Percentiles rank a stretch among this genome's conserved stretches.
phyloP scores from a whole-genome alignment of 2,113 vertebrate genomes.

The Thryonomys swinderianus region DNA sequence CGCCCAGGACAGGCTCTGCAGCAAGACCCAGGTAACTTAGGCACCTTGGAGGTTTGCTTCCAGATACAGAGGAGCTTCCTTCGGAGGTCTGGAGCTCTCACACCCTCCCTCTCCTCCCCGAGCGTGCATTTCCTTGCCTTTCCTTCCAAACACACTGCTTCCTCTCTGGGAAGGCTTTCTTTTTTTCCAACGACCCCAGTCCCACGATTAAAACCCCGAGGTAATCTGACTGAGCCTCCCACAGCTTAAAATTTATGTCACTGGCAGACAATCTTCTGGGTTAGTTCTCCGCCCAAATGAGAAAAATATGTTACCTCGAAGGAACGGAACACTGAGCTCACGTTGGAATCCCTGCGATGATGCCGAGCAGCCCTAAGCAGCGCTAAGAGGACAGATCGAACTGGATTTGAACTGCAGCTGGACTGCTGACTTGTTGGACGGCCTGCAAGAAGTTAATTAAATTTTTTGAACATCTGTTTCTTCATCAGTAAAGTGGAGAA shows the following conservation, averaged over 20 bases:
- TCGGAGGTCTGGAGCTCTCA: no score
- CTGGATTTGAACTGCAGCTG: background rate
- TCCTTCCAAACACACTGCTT: background rate
- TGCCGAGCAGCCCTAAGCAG: background rate
- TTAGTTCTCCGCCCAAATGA: background rate
- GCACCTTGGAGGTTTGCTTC: conserved; percentile 10
- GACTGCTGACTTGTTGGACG: background rate
- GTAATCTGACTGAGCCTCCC: background rate
- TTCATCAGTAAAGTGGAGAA: background rate
- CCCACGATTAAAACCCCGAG: background rate
- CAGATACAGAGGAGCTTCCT: background rate
- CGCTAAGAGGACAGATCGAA: background rate
- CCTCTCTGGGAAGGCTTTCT: background rate
- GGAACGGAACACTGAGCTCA: background rate
- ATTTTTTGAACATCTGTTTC: conserved; percentile 39
- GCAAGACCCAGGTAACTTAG: background rate
- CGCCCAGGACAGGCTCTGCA: background rate
- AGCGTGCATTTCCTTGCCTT: background rate
- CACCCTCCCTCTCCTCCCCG: no score
- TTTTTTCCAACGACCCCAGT: background rate
- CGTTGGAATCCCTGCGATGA: background rate
- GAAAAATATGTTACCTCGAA: background rate
- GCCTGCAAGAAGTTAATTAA: background rate
- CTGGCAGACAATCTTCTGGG: background rate
- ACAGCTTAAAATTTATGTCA: background rate